Conservation (phyloP, 2,113 vertebrate genomes). For the Chaetops frenatus region DNA sequence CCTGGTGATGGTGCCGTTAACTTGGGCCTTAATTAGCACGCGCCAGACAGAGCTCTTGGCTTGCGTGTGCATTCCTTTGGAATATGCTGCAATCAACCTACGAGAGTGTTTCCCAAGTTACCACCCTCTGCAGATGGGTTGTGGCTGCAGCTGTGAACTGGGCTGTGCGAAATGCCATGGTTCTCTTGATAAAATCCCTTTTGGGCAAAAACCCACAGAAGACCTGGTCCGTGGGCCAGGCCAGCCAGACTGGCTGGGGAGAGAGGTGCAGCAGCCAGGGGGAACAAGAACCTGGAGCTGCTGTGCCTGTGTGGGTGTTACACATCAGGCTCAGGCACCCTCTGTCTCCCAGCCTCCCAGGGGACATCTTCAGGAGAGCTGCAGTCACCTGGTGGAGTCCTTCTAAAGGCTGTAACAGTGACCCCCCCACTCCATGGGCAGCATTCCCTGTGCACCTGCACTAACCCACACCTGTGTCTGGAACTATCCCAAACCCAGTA, state of each 20-base stretch:
- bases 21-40: neutral
- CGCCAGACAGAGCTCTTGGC: neutral
- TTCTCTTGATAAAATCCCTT: neutral
- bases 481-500: neutral
- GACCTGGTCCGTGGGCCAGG: neutral
- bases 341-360: neutral
- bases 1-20: neutral
- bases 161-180: neutral
- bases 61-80: neutral
- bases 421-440: neutral
- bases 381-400: neutral
- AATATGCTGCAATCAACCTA: neutral
- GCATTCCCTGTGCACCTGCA: neutral
- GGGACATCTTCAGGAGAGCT: neutral
- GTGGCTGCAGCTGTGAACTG: neutral
- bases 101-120: neutral
- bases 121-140: neutral
- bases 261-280: neutral
- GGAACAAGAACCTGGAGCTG: neutral
- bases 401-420: neutral
- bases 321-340: neutral
- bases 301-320: fast-evolving
- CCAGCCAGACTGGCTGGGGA: neutral
- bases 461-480: neutral
- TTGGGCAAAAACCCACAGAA: neutral